A percentile compares a stretch with the other conserved stretches of the same genome.
These are phyloP conservation scores for Tetanocera ferruginea DNA, from an alignment of 2,888 invertebrate genomes.

Conservation along the genomic window DNA sequence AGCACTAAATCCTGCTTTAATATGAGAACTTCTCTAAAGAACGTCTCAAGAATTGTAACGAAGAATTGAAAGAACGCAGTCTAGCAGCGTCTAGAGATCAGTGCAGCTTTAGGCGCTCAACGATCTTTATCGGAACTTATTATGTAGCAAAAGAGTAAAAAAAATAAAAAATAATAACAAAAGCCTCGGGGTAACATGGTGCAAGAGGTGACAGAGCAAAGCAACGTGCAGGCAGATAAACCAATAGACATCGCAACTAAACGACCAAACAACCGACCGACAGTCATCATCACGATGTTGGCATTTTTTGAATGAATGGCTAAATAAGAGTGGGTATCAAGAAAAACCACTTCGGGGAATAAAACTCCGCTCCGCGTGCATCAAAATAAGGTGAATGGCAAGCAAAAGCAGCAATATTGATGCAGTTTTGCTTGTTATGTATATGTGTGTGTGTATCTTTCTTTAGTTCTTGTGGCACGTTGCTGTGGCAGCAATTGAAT, in stretches of 20 bases:
- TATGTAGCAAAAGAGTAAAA: neutral
- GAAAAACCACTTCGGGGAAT: constrained; percentile 25
- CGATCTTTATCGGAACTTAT: constrained; percentile 16
- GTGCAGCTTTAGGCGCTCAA: constrained; percentile 6
- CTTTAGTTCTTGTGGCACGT: neutral
- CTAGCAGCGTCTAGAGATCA: constrained; percentile 8
- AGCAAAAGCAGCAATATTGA: neutral
- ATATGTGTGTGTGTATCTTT: neutral
- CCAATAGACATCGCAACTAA: neutral
- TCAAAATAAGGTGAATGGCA: neutral
- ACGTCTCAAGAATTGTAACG: neutral
- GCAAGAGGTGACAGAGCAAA: neutral
- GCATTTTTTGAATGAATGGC: constrained; percentile 29
- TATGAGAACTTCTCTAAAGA: neutral
- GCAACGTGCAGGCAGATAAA: neutral
- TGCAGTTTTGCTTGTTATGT: neutral
- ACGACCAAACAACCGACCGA: neutral
- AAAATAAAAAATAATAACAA: neutral
- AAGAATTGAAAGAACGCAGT: neutral
- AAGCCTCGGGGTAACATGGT: neutral
- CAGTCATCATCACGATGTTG: constrained; percentile 18
- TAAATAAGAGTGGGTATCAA: constrained; percentile 23
- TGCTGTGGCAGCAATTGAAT: neutral
- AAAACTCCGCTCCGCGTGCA: neutral
- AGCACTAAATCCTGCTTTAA: neutral